A percentile compares a stretch with the other conserved stretches of the same genome.
These are phyloP conservation scores for Rhynchomys soricoides DNA, from an alignment of 2,113 vertebrate species.

Conservation along the genomic window DNA sequence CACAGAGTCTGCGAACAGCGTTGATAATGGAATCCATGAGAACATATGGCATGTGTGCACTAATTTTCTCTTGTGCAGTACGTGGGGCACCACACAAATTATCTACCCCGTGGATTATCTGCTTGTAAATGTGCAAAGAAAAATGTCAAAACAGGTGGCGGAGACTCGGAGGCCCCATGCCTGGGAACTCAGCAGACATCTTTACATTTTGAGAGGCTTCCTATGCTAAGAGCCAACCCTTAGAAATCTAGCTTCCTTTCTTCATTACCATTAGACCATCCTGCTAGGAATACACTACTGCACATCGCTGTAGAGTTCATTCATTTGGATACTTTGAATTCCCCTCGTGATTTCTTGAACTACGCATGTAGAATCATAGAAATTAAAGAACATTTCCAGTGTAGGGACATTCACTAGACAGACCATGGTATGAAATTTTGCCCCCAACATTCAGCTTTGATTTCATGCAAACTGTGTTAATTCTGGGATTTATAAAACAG, in stretches of 20 bases:
- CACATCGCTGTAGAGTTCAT: not conserved
- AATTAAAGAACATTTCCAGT: not conserved
- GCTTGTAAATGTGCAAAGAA: not conserved
- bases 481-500: conserved; percentile 47
- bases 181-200: not conserved
- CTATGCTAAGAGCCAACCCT: not conserved
- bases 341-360: not conserved
- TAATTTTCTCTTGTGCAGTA: not conserved
- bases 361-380: not conserved
- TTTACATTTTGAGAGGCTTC: not conserved
- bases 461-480: not conserved
- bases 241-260: not conserved
- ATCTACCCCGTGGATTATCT: not conserved
- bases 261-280: not conserved
- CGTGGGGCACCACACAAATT: not conserved
- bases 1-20: not conserved
- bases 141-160: not conserved
- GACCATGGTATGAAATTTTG: not conserved
- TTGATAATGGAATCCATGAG: not conserved
- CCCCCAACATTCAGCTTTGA: not conserved
- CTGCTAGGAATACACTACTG: not conserved
- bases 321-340: conserved; percentile 32
- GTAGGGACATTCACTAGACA: not conserved
- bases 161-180: not conserved
- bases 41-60: not conserved